A percentile compares a stretch with the other conserved stretches of the same genome.
These are phyloP conservation scores for Ormyrus pomaceus DNA, from an alignment of 2,888 invertebrate species.

Conservation along the genomic window DNA sequence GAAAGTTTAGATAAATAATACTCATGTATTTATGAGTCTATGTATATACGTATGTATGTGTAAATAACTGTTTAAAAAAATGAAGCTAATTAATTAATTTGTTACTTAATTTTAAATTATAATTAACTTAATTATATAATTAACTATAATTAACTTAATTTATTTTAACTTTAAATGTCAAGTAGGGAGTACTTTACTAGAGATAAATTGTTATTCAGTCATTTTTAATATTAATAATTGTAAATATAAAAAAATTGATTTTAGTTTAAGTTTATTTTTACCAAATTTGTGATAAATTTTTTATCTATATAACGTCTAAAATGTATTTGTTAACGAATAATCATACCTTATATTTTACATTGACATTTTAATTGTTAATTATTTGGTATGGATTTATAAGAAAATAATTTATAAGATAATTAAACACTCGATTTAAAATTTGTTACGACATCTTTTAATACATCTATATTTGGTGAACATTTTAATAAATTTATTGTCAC, in stretches of 20 bases:
- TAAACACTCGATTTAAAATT: constrained; percentile 11
- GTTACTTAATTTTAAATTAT: constrained; percentile 31
- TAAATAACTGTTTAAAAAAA: constrained; percentile 45
- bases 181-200: constrained; percentile 16
- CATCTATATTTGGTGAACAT: constrained; percentile 20
- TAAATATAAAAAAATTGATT: constrained; percentile 34
- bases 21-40: constrained; percentile 42
- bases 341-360: background rate
- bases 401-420: background rate
- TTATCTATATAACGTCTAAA: no score
- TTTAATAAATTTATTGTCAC: constrained; percentile 50
- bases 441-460: constrained; percentile 34
- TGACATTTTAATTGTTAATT: background rate
- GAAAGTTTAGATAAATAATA: constrained; percentile 52
- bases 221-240: constrained; percentile 48
- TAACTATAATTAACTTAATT: background rate
- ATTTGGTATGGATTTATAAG: background rate
- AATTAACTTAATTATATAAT: no score
- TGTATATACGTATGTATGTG: constrained; percentile 54
- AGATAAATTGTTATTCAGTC: constrained; percentile 13
- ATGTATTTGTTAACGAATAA: constrained; percentile 5
- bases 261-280: constrained; percentile 6
- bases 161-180: constrained; percentile 9
- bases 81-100: constrained; percentile 36
- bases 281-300: constrained; percentile 1